Base-by-base conservation (phyloP, 2,888 invertebrate species). In the Caenorhabditis sinica region DNA sequence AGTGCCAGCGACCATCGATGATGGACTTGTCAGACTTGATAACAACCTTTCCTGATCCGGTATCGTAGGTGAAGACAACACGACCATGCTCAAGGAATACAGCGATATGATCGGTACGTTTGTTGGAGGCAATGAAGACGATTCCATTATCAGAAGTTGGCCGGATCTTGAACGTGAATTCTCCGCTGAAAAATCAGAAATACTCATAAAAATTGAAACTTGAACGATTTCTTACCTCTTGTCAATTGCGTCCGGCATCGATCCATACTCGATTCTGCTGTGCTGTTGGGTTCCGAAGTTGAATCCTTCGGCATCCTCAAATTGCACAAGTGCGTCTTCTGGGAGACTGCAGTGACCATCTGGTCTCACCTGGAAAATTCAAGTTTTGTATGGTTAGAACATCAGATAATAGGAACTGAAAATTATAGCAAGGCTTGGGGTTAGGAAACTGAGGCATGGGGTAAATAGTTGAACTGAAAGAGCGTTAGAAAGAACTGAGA, bases 51-150 rank as follows among this genome's bases (percentile, higher is more conserved):
- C 87, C 97, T 91, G 95, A 95, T 0, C 96, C 96, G 90, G 96
- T 96, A 88, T 96, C 96, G 0, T 96, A 96, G 0, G 95, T 95
- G 89, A 97, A 95, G 82, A 95, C 95, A 28, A 98, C 95, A 77
- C 95, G 95, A 85, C 97, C 97, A 89, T 97, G 95, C 0, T 96
- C 94, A 94, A 99, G 94, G 93, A 98, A 97, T 73, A 99, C 94
- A 0, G 97, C 95, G 88, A 98, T 94, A 93, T 95, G 97, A 91
- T 97, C 96, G n/a, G 92, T 92, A 20, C 88, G 88, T 58, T 89
- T 87, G 84, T 95, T 95, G 87, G 94, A 95, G 20, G 96, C 96
- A 92, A 97, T 96, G 2, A 96, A 94, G 60, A 99, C 93, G 25
- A 98, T 94, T 3, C 98, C 98, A 0, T 96, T 95, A 13, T 95